A percentile compares a stretch with the other conserved stretches of the same genome.
phyloP scores from a whole-genome alignment of 2,888 invertebrate genomes.

The Xiphydria camelus region DNA sequence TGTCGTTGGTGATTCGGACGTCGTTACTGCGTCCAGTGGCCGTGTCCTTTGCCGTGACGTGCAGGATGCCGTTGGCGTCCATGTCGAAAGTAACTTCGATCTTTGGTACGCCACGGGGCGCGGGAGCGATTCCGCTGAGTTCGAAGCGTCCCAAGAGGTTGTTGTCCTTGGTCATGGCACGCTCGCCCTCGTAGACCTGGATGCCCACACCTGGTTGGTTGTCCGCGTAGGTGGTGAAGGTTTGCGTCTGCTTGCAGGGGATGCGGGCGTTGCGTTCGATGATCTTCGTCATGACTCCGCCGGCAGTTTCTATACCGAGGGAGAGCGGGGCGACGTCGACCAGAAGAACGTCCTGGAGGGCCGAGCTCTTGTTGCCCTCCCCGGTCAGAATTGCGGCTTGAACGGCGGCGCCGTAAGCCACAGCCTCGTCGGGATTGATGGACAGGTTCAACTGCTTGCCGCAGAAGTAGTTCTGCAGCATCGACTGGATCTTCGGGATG shows the following conservation, averaged over 20 bases:
- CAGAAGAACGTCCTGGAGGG: conserved; percentile 87
- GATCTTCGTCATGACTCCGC: conserved; percentile 93
- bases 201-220: conserved; percentile 96
- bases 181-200: conserved; percentile 91
- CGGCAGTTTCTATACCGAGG: conserved; percentile 87
- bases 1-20: conserved; percentile 66
- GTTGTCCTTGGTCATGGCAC: conserved; percentile 95
- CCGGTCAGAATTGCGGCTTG: conserved; percentile 95
- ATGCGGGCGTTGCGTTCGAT: conserved; percentile 98
- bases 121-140: conserved; percentile 93
- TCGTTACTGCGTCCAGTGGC: conserved; percentile 64
- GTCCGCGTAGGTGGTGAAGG: conserved; percentile 96
- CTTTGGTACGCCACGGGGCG: conserved; percentile 86
- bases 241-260: conserved; percentile 95
- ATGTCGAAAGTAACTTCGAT: conserved; percentile 87
- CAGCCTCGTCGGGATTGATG: conserved; percentile 97
- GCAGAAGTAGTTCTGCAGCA: conserved; percentile 88
- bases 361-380: conserved; percentile 75
- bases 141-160: conserved; percentile 96
- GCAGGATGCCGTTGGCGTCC: conserved; percentile 95
- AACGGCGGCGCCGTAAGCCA: conserved; percentile 95
- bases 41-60: conserved; percentile 84
- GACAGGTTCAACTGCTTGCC: conserved; percentile 93
- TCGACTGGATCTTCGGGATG: conserved; percentile 96
- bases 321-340: conserved; percentile 93